Base-by-base conservation (phyloP, 2,113 vertebrate species). In the Anas platyrhynchos region DNA sequence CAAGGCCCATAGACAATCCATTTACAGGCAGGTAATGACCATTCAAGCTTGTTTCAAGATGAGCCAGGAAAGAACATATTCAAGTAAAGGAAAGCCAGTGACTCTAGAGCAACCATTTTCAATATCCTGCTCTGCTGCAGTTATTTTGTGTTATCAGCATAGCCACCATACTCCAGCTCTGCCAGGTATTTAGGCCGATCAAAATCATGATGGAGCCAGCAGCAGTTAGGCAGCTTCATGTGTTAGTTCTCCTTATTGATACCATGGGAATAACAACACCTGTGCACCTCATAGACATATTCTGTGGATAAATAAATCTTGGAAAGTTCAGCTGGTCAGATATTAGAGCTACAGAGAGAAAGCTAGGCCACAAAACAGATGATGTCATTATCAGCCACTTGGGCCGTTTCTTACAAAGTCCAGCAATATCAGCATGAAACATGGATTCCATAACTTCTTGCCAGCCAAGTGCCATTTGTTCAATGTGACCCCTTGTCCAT, bases 1-100 rank as follows among this genome's bases (percentile, higher is more conserved):
- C 8, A 32, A 2, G 11, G n/a, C 2, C 27, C 55, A 17, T 17
- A 36, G 11, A 46, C 29, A 63, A 62, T 8, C 1, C 25, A 41
- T 0, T 26, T 31, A 5, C 13, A 46, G 23, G n/a, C 17, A 43
- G 17, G 16, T 11, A 16, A 26, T 15, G 48, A 9, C 11, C 5
- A 3, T 34, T 36, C 18, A 29, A 46, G 34, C 25, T 36, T n/a
- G 48, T 50, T 52, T 72, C 34, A 72, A 36, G 26, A 22, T 26
- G 16, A 52, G 12, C 17, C 12, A 29, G 48, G 8, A 54, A 52
- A 72, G n/a, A 72, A 27, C 17, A 72, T 34, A 27, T 14, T 54
- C 34, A 72, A 50, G 34, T 50, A 34, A 52, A 71, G 23, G 25
- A 34, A 26, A 52, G n/a, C 25, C n/a, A 17, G 26, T 71, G 46